Percentiles rank a stretch among this genome's conserved stretches.
phyloP scores from a whole-genome alignment of 1,140 invertebrate species.

The Andricus grossulariae region DNA sequence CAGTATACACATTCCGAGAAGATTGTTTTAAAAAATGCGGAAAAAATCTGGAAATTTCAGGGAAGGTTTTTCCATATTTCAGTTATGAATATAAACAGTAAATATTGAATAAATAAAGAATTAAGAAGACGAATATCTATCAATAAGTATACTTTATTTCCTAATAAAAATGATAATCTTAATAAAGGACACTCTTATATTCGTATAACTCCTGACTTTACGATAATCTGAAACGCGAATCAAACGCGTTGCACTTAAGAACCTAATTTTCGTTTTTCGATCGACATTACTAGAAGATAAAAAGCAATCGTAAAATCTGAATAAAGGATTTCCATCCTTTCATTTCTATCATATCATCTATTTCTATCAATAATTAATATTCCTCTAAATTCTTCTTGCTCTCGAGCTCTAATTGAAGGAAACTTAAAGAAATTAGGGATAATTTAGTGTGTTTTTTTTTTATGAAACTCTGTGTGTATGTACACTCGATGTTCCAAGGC shows the following conservation, averaged over 20 bases:
- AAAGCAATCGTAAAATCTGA: conserved; percentile 23
- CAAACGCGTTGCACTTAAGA: background rate
- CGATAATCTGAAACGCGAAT: conserved; percentile 15
- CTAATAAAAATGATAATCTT: conserved; percentile 68
- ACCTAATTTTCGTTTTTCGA: background rate
- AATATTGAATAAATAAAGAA: too few relatives aligned
- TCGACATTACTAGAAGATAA: background rate
- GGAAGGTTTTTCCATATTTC: too few relatives aligned
- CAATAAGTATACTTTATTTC: conserved; percentile 58
- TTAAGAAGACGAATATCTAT: conserved; percentile 32
- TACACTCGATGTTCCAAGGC: conserved; percentile 27
- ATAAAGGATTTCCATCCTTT: background rate
- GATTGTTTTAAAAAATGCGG: too few relatives aligned
- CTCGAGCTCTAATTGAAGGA: background rate
- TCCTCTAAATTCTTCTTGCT: background rate
- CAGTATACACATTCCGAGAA: too few relatives aligned
- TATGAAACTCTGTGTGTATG: conserved; percentile 25
- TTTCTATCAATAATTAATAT: background rate
- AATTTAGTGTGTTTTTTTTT: background rate
- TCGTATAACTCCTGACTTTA: conserved; percentile 17
- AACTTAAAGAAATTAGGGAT: background rate
- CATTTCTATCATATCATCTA: background rate
- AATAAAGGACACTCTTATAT: conserved; percentile 58
- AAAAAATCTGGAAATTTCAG: too few relatives aligned
- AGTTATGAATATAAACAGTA: too few relatives aligned